Evolutionary conservation across 2,888 invertebrate species (phyloP), one percentile per base, ranked within the genome.

Genomic region (Torymus aiolomorphi): DNA sequence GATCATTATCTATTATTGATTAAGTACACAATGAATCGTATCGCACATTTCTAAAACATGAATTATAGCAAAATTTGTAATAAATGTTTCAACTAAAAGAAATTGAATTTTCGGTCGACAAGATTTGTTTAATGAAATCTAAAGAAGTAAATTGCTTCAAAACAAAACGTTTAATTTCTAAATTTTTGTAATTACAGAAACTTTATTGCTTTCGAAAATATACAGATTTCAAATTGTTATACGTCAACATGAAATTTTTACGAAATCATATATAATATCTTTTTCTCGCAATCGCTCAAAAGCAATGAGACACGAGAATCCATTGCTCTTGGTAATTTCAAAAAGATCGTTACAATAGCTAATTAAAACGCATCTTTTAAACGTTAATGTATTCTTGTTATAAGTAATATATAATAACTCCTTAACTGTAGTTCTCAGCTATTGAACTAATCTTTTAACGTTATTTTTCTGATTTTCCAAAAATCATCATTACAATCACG

Each of bases 131-230:
- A 42, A 8, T 42, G 31, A 42, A 42, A 42, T 42, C 1, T 8
- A 42, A 42, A 42, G 8, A 42, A 8, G 42, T 42, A 42, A 42
- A 42, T 42, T 42, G 42, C 42, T 0, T 42, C 1, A 42, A 8
- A 42, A 42, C 42, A 42, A 42, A 42, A 42, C 8, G 8, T 42
- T 65, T 24, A 42, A 76, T 42, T 42, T 69, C 11, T 10, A 42
- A 42, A 42, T 69, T 71, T 61, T 76, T 63, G 13, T 76, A 76
- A 71, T 57, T 72, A 49, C 56, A 71, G 52, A 69, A 67, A 67
- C 76, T 86, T 86, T 86, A 87, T 86, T 86, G 86, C 86, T 86
- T 85, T 84, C 82, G 84, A 86, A 86, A 87, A 86, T 86, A 86
- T 87, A 86, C 86, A 84, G 83, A 86, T 83, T 79, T 73, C 14